Conservation (phyloP, 2,113 vertebrate genomes). For the Protobothrops mucrosquamatus region DNA sequence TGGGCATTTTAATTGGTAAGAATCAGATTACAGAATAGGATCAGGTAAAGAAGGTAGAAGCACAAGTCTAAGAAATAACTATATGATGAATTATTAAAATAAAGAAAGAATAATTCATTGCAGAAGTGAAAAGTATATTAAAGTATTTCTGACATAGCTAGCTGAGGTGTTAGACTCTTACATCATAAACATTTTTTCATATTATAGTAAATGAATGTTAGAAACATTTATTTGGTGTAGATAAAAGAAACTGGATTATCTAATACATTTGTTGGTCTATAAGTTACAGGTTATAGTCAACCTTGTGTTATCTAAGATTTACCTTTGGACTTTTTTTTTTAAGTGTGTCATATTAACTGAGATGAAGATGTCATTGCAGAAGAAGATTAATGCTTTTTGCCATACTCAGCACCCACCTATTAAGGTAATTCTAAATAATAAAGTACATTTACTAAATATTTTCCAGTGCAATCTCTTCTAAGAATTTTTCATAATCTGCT, state of each 20-base stretch:
- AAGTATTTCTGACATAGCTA: neutral
- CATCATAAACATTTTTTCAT: neutral
- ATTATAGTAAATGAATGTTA: neutral
- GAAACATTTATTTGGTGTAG: neutral
- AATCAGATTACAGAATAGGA: neutral
- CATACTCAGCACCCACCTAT: constrained; percentile 86
- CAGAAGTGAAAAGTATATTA: neutral
- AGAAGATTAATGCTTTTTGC: constrained; percentile 90
- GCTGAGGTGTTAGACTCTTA: neutral
- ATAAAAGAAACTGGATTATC: constrained; percentile 7
- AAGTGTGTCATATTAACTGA: constrained; percentile 96
- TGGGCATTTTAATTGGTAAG: neutral
- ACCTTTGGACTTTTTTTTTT: constrained; percentile 52
- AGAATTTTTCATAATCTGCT: neutral
- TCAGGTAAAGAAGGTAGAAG: neutral
- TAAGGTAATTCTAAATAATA: constrained; percentile 75
- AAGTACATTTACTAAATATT: neutral
- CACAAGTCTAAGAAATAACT: neutral
- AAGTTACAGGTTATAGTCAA: constrained; percentile 12
- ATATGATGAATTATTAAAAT: neutral
- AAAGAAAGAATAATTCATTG: neutral
- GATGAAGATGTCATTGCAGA: constrained; percentile 80
- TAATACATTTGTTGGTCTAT: constrained; percentile 2
- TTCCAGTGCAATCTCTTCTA: neutral
- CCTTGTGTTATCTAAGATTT: neutral